Percentiles rank a stretch among this genome's conserved stretches.
These are phyloP conservation scores for Radopholus similis DNA, from an alignment of 1,140 invertebrate genomes.

Conservation along the genomic window DNA sequence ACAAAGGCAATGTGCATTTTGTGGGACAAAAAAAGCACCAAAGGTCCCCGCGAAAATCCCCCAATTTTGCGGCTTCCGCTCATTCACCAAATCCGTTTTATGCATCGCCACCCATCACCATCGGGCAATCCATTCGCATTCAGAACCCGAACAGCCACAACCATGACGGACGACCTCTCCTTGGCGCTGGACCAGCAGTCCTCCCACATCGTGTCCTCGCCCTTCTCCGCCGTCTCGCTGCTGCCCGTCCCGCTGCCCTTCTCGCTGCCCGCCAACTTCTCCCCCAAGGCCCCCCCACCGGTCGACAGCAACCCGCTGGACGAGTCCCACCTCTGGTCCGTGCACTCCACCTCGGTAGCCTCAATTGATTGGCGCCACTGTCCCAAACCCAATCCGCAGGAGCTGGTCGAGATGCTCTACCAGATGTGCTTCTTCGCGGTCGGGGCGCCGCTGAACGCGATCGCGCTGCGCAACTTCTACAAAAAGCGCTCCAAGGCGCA, in stretches of 20 bases:
- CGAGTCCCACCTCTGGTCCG: conserved; percentile 18
- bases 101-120: neutral
- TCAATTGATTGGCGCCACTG: neutral
- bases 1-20: too few species aligned
- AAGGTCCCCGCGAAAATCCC: too few species aligned
- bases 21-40: too few species aligned
- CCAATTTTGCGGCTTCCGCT: neutral
- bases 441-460: conserved; percentile 46
- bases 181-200: neutral
- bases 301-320: neutral
- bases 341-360: conserved; percentile 8
- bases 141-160: neutral
- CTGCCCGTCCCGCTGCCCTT: neutral
- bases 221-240: neutral
- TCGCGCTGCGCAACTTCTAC: conserved; percentile 37
- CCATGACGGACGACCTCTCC: neutral
- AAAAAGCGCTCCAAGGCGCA: conserved; percentile 24
- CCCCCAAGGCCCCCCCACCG: neutral
- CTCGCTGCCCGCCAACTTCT: neutral
- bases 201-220: neutral
- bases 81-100: neutral
- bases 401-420: conserved; percentile 53
- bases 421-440: conserved; percentile 48
- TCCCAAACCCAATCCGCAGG: conserved; percentile 17
- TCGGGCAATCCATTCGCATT: neutral